Percentiles rank a stretch among this genome's conserved stretches.
Conservation (phyloP, 1,140 invertebrate genomes). For the Choristoneura fumiferana region DNA sequence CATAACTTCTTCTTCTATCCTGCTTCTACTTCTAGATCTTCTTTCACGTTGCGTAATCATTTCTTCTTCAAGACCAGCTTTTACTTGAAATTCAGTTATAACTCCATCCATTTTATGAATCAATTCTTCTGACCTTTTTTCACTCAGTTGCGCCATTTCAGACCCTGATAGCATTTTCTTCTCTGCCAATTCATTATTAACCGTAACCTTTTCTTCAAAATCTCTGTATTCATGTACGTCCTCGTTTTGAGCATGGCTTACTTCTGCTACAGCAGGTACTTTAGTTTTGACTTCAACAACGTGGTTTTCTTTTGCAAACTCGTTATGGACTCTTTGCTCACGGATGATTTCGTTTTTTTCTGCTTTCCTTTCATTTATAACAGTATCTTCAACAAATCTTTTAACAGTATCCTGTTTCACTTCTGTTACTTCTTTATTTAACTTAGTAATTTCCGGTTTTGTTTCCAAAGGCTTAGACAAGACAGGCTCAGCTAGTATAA, state of each 20-base stretch:
- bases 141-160: conserved; percentile 58
- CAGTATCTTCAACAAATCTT: not conserved
- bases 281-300: conserved; percentile 27
- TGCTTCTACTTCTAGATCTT: conserved; percentile 44
- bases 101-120: conserved; percentile 61
- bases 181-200: conserved; percentile 22
- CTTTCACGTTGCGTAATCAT: conserved; percentile 27
- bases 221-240: conserved; percentile 4
- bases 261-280: not conserved
- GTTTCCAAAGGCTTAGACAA: conserved; percentile 16
- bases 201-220: not conserved
- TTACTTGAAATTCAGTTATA: conserved; percentile 58
- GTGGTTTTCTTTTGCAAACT: conserved; percentile 23
- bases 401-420: conserved; percentile 4
- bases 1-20: conserved; percentile 44
- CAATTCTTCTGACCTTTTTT: conserved; percentile 50
- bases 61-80: conserved; percentile 45
- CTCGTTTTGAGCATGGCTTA: not conserved
- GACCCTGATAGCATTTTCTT: conserved; percentile 45
- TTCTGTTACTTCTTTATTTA: conserved; percentile 16
- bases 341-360: not conserved
- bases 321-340: not conserved
- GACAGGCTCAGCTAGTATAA: conserved; percentile 43
- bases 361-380: too few relatives aligned
- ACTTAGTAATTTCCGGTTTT: conserved; percentile 18